Evolutionary conservation across 2,113 vertebrate genomes (phyloP).

Genomic region (Chamaetylas fuelleborni): DNA sequence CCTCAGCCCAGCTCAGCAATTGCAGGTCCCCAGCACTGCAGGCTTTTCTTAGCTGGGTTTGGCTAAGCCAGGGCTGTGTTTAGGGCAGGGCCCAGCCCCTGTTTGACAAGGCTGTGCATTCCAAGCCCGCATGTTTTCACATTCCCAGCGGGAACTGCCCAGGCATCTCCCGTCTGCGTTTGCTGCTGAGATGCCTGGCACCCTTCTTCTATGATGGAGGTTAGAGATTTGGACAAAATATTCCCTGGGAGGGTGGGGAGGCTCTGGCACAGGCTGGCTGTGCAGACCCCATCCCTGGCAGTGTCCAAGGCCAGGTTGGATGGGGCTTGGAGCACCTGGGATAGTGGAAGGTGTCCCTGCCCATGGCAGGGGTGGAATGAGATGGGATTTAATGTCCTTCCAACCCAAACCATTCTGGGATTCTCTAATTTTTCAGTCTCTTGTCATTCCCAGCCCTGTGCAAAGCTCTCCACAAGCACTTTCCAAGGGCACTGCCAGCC

Average conservation of each 20-base stretch:
- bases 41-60: constrained; percentile 44
- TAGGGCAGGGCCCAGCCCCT: background rate
- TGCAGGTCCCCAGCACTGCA: background rate
- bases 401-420: background rate
- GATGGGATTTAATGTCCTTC: background rate
- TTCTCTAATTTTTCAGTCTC: background rate
- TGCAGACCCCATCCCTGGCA: background rate
- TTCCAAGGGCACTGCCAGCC: background rate
- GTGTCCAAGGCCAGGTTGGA: background rate
- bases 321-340: background rate
- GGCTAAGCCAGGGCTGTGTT: constrained; percentile 27
- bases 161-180: background rate
- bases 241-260: background rate
- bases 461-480: background rate
- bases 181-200: background rate
- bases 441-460: background rate
- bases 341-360: background rate
- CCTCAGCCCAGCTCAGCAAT: background rate
- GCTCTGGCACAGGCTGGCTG: background rate
- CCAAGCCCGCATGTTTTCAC: background rate
- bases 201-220: background rate
- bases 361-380: background rate
- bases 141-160: background rate
- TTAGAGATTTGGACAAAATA: background rate
- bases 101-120: background rate